Base-by-base conservation (phyloP, 2,797 vertebrate species). In the Arctocebus calabarensis region DNA sequence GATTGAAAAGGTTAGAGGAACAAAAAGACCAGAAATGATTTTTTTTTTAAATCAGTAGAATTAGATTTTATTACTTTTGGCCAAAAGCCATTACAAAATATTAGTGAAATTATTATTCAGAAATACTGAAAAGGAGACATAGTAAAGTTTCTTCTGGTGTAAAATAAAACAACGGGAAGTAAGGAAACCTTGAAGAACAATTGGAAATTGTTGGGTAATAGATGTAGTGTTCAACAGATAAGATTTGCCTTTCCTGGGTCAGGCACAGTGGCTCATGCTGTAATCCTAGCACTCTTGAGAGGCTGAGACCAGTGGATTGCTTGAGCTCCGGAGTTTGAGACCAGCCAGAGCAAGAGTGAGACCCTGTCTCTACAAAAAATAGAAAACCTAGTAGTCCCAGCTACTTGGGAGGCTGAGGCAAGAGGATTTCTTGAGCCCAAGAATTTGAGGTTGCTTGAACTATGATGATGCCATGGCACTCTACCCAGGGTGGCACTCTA, bases 21-120 rank as follows among this genome's bases (percentile, higher is more conserved):
- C 32, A 66, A n/a, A 66, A 66, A 66, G 16, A 66, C 32, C 10
- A 78, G 52, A 86, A 88, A 34, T 52, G 17, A 83, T 90, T 57
- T 48, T 48, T 90, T 57, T 48, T 48, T 48, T 48, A 48, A 48
- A 87, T 10, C 27, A 71, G 74, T 48, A 57, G 55, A n/a, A 59
- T 95, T 20, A 90, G 57, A 52, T 66, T 84, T 84, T 79, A 85
- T 73, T 73, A 32, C 23, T 93, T 86, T 96, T 94, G 82, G 43
- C 77, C n/a, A 73, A 77, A 71, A 25, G 9, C 55, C 48, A 32
- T 78, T 66, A 73, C 23, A 90, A 78, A 87, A 43, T 74, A 78
- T 85, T 77, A 75, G 34, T 73, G n/a, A 79, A 79, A 93, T 32
- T 59, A 12, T 40, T 95, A 43, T 88, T 68, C 16, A 85, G 66